phyloP scores from a whole-genome alignment of 1,140 invertebrate genomes.

The Teleopsis dalmanni region DNA sequence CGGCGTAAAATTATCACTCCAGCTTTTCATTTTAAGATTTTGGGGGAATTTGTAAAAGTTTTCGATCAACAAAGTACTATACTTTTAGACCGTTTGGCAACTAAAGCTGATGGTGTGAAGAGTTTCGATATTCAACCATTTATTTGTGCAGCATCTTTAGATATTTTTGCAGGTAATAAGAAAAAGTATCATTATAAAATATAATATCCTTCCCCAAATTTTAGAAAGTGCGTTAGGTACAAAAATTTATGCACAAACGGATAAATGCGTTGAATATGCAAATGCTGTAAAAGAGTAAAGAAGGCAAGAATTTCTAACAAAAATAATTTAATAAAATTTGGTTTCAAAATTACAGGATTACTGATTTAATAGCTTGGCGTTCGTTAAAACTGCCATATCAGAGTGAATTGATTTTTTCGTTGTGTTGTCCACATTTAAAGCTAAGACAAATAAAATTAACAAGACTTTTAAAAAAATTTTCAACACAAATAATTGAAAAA shows the following conservation, averaged over 20 bases:
- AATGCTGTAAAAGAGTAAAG: conserved; percentile 57
- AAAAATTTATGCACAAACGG: conserved; percentile 61
- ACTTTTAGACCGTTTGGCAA: too few species aligned
- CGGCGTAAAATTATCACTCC: conserved; percentile 77
- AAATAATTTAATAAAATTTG: neutral
- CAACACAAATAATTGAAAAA: conserved; percentile 48
- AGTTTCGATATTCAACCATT: too few species aligned
- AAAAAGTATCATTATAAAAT: too few species aligned
- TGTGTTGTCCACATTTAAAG: conserved; percentile 38
- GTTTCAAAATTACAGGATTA: conserved; percentile 24
- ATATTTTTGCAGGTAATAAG: too few species aligned
- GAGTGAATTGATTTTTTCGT: conserved; percentile 22
- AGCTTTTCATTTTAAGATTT: conserved; percentile 82
- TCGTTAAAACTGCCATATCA: conserved; percentile 25
- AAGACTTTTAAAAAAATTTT: conserved; percentile 60
- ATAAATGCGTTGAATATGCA: conserved; percentile 62
- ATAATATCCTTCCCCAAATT: too few species aligned
- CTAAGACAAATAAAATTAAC: conserved; percentile 50
- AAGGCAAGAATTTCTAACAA: neutral
- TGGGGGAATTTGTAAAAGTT: conserved; percentile 67
- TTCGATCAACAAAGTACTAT: too few species aligned
- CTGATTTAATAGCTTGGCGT: conserved; percentile 26
- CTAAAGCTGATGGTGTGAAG: too few species aligned
- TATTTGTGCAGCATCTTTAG: too few species aligned
- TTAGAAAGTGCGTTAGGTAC: conserved; percentile 78